phyloP scores from a whole-genome alignment of 2,888 invertebrate species.

The Hirtodrosophila histrioides region DNA sequence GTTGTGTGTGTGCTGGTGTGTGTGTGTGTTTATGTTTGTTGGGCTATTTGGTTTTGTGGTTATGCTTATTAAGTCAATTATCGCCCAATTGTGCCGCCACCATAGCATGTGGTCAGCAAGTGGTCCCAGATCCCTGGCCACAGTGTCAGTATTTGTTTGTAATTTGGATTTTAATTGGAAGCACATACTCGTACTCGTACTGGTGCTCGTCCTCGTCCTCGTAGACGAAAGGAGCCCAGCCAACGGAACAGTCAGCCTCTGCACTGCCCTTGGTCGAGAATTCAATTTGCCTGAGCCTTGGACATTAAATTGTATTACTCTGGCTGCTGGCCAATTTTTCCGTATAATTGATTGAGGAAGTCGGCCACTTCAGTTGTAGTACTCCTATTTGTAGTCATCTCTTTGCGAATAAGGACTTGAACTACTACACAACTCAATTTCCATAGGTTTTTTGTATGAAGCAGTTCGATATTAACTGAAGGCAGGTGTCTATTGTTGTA shows the following conservation, averaged over 20 bases:
- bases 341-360: constrained; percentile 26
- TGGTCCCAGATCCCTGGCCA: constrained; percentile 21
- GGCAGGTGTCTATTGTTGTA: too few relatives aligned
- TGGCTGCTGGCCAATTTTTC: too few relatives aligned
- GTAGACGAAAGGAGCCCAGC: too few relatives aligned
- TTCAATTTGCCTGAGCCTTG: constrained; percentile 42
- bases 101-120: constrained; percentile 31
- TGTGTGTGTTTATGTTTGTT: constrained; percentile 28
- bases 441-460: too few relatives aligned
- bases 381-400: too few relatives aligned
- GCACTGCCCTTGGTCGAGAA: constrained; percentile 36
- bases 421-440: too few relatives aligned
- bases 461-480: too few relatives aligned
- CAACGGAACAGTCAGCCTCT: too few relatives aligned
- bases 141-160: constrained; percentile 51
- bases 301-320: constrained; percentile 15
- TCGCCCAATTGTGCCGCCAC: constrained; percentile 69
- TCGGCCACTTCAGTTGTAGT: not conserved
- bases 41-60: constrained; percentile 74
- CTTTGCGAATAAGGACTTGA: too few relatives aligned
- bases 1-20: not conserved
- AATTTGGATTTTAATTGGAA: constrained; percentile 73
- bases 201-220: too few relatives aligned
- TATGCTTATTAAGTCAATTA: constrained; percentile 77
- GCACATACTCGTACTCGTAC: constrained; percentile 10